Base-by-base conservation (phyloP, 2,888 invertebrate genomes). In the Onchidella celtica region DNA sequence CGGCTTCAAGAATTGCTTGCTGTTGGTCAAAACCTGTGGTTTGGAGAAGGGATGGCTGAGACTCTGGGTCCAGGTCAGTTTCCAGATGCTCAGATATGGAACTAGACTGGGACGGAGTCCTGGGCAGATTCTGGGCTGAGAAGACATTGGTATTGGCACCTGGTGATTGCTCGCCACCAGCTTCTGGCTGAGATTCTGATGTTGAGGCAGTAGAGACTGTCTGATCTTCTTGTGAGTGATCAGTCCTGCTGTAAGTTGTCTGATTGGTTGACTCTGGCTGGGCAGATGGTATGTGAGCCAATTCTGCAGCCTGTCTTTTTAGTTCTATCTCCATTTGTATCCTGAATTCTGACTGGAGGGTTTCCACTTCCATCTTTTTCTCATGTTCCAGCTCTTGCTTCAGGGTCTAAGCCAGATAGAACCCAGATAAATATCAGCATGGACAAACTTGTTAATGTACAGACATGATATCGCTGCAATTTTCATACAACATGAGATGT, bases 311-410 rank as follows among this genome's bases (percentile, higher is more conserved):
- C 34, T 88, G 88, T 38, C 88, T 85, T 77, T 88, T 87, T 40
- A 90, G 81, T 81, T 90, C 90, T 57, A 89, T 86, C 29, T 89
- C 88, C 65, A 91, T 79, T 79, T 90, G 89, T 59, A 89, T 86
- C 70, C 86, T 85, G 77, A 88, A 89, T 80, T 89, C 89, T 29
- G 89, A 87, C 84, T 91, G 89, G 24, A 89, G 47, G 4, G 87
- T 87, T 70, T 86, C 87, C 1, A 89, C 80, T 73, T 89, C 89
- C 27, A 86, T 72, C 73, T 88, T 83, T 38, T 81, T 85, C 68
- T 90, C 87, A 73, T 88, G 89, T 66, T 90, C 89, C 75, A 91
- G 82, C 55, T 90, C 89, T 76, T 88, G 85, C 72, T 87, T 83
- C 32, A 89, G 70, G 29, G 79, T 81, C 81, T 81, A 36, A n/a